Base-by-base conservation (phyloP, 2,797 vertebrate species). In the Hoplostethus mediterraneus region DNA sequence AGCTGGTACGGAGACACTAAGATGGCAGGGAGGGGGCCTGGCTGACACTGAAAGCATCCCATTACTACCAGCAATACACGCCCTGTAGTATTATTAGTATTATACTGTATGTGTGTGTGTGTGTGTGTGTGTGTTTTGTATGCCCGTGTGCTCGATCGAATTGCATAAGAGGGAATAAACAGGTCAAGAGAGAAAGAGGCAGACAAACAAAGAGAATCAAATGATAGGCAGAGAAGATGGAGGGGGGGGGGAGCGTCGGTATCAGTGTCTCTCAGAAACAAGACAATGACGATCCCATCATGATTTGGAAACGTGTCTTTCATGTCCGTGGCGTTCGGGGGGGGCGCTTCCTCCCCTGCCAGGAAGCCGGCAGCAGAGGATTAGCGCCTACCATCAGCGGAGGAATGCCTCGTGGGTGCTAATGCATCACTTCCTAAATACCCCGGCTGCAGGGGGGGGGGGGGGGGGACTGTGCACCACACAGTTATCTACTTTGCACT, bases 401-500 rank as follows among this genome's bases (percentile, higher is more conserved):
- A 60, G 73, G 80, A 74, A 81, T 80, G 87, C 88, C 88, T 87
- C 55, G 70, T 87, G 85, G 85, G 82, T 73, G 73, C 82, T 75
- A 38, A 44, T 59, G 80, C 82, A 49, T 81, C 58, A 82, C 79
- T 86, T 75, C 21, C 73, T 83, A 89, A 91, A 90, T 86, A 84
- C 77, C 83, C 78, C 82, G 82, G 89, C 80, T 89, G 89, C 77
- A 82, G 76, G 54, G 79, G 73, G 89, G 78, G 83, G 76, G 54
- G 79, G 73, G n/a, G n/a, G n/a, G n/a, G n/a, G n/a, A n/a, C n/a
- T n/a, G n/a, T n/a, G n/a, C n/a, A 12, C 48, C 47, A 13, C 82
- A 79, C 86, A 86, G 81, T 81, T 90, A 89, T 91, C 89, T 81
- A 91, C 92, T 89, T 90, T 86, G 89, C 90, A 90, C 87, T 89